Percentiles rank a stretch among this genome's conserved stretches.
phyloP scores from a whole-genome alignment of 2,797 vertebrate species.

The Echiichthys vipera region DNA sequence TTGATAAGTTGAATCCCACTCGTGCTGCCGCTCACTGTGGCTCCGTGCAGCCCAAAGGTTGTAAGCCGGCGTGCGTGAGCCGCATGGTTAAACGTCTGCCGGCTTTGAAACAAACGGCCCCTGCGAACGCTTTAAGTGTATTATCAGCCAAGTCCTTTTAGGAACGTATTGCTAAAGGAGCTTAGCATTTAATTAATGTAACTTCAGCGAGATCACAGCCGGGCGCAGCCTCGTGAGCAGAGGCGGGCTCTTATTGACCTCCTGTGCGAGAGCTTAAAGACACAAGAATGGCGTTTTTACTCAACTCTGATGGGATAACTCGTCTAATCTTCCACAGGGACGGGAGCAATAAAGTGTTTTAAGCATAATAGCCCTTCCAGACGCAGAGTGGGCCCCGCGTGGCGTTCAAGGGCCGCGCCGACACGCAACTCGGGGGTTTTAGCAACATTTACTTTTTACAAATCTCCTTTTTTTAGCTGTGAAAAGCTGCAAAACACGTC shows the following conservation, averaged over 20 bases:
- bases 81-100: constrained; percentile 88
- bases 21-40: constrained; percentile 82
- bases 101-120: constrained; percentile 93
- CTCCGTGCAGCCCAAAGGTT: constrained; percentile 88
- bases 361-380: constrained; percentile 92
- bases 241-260: constrained; percentile 96
- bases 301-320: constrained; percentile 99
- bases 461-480: constrained; percentile 31
- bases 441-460: constrained; percentile 51
- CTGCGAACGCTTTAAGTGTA: constrained; percentile 94
- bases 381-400: constrained; percentile 85
- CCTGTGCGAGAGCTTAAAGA: constrained; percentile 95
- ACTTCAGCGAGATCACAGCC: constrained; percentile 97
- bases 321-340: constrained; percentile 97
- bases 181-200: constrained; percentile 99
- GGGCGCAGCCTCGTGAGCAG: constrained; percentile 94
- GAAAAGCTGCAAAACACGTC: neutral
- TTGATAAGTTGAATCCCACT: constrained; percentile 80
- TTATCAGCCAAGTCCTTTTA: constrained; percentile 98
- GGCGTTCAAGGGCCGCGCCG: constrained; percentile 83
- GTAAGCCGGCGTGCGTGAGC: constrained; percentile 95
- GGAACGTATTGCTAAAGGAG: constrained; percentile 98
- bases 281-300: constrained; percentile 97
- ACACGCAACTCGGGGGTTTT: constrained; percentile 80
- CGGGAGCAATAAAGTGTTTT: constrained; percentile 92